Evolutionary conservation across 2,888 invertebrate genomes (phyloP), one percentile per base, ranked within the genome.

Genomic region (Drosophila rellima): DNA sequence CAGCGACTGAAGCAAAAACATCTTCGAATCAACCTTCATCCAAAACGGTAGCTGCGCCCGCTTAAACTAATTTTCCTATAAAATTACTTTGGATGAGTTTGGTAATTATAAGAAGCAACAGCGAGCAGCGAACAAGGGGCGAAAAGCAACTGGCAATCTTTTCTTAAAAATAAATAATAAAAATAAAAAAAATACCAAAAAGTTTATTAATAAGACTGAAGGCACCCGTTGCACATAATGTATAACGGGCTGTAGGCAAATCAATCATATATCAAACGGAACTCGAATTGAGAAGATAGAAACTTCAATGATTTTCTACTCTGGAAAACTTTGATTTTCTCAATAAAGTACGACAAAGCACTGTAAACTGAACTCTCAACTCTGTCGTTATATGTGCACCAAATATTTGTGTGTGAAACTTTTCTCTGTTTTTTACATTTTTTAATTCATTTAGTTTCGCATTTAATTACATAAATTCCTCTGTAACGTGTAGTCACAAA

Each of bases 31-130:
- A 78, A 45, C 40, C 31, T 20, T 8, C 5, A 56, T 18, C 4
- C n/a, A 23, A 26, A 76, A 23, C 60, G 20, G 57, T 23, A 56
- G 57, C 50, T 51, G 10, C 23, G 40, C 33, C 20, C 56, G 71
- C 70, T 76, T 88, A 88, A 89, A 71, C 78, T 80, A 88, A 89
- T 88, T 89, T 88, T 88, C 78, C 77, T 67, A 70, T 85, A 75
- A 78, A 86, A 80, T 85, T 88, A 88, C 88, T 80, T 86, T 76
- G 71, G 75, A 88, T 83, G 78, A 89, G 86, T 85, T 88, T 80
- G 81, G 74, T 88, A 89, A 89, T 89, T 86, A 89, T 85, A 78
- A 80, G 61, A 70, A 78, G 63, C 37, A 45, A 54, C 61, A 33
- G 57, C 57, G 20, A 23, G 13, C 40, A 40, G 23, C 39, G 42